Evolutionary conservation across 2,797 vertebrate genomes (phyloP).

Genomic region (Sciurus carolinensis): DNA sequence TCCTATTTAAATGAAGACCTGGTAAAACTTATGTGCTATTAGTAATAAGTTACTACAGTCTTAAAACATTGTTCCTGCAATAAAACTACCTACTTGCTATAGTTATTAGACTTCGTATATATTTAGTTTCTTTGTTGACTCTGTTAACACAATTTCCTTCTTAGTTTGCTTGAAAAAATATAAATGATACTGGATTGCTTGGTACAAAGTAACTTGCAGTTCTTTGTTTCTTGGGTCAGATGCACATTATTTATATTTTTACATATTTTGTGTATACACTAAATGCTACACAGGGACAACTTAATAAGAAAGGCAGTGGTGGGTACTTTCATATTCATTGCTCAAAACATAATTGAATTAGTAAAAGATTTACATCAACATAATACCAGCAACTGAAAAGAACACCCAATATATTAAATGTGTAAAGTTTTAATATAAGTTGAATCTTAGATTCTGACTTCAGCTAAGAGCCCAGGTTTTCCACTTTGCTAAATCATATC

Average conservation of each 20-base stretch:
- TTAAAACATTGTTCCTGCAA: neutral
- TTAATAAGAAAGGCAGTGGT: neutral
- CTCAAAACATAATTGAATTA: neutral
- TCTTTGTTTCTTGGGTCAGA: neutral
- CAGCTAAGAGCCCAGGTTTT: neutral
- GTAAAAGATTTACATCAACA: conserved; percentile 44
- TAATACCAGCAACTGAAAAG: conserved; percentile 20
- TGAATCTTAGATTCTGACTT: conserved; percentile 44
- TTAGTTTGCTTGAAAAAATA: neutral
- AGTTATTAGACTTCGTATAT: neutral
- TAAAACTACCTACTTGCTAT: neutral
- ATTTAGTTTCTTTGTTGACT: neutral
- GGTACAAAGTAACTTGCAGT: neutral
- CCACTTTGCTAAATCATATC: neutral
- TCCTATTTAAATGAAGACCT: neutral
- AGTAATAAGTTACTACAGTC: neutral
- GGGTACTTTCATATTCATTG: neutral
- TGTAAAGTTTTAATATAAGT: neutral
- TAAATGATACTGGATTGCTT: neutral
- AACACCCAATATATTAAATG: neutral
- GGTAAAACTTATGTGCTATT: neutral
- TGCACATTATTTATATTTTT: neutral
- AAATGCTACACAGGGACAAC: conserved; percentile 1
- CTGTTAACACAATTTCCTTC: neutral
- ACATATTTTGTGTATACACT: neutral